Percentiles rank a stretch among this genome's conserved stretches.
Conservation (phyloP, 2,113 vertebrate species). For the western clawed frog (Xenopus tropicalis) region UCB_Xtro_10.0 CM004452.2:50483501-50484000, state of each 20-base stretch:
- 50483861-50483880: background rate
- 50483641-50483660: conserved; percentile 50
- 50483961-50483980: conserved; percentile 81
- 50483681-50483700: conserved; percentile 95
- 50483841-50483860: too few relatives aligned
- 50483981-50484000: conserved; percentile 42
- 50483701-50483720: conserved; percentile 89
- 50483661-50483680: conserved; percentile 95
- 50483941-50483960: conserved; percentile 84
- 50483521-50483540: conserved; percentile 57
- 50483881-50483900: conserved; percentile 79
- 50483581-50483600: too few relatives aligned
- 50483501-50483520: conserved; percentile 98
- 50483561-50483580: too few relatives aligned
- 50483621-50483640: too few relatives aligned
- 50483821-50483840: background rate
- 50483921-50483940: conserved; percentile 94
- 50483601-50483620: too few relatives aligned
- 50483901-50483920: conserved; percentile 80
- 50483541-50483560: too few relatives aligned
- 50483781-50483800: conserved; percentile 53
- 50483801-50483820: background rate
- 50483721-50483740: conserved; percentile 78
- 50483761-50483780: conserved; percentile 91
- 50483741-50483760: conserved; percentile 81